Conservation (phyloP, 2,797 vertebrate species). For the Alauda arvensis region DNA sequence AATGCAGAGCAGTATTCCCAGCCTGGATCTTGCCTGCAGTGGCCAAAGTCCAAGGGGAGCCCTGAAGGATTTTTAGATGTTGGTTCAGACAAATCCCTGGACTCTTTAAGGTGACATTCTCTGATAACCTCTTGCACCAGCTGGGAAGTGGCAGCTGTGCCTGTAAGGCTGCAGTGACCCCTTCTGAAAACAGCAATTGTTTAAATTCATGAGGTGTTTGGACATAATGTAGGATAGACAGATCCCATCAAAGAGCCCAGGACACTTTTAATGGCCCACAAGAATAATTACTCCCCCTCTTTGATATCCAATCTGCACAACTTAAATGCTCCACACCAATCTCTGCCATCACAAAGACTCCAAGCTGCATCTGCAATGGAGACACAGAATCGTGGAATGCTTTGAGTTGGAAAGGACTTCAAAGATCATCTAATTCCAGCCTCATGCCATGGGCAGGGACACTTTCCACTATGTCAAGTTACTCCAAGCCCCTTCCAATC, state of each 20-base stretch:
- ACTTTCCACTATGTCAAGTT: background rate
- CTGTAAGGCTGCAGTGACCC: background rate
- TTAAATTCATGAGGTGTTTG: background rate
- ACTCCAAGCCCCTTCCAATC: rapidly evolving
- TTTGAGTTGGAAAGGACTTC: background rate
- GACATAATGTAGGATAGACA: background rate
- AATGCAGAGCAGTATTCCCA: background rate
- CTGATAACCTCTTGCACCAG: background rate
- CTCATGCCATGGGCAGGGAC: background rate
- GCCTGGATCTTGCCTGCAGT: background rate
- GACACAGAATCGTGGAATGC: background rate
- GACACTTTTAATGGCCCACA: background rate
- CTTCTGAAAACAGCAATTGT: background rate
- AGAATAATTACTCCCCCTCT: background rate
- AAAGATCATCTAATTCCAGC: background rate
- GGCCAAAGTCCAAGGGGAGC: background rate
- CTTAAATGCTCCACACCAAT: background rate
- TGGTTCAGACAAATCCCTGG: background rate
- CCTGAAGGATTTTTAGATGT: background rate
- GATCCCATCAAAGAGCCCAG: background rate
- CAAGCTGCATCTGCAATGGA: background rate
- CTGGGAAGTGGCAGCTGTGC: background rate
- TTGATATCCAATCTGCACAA: background rate
- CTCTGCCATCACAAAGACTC: background rate
- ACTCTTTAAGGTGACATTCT: background rate